Percentiles rank a stretch among this genome's conserved stretches.
These are phyloP conservation scores for Peribatodes rhomboidaria DNA, from an alignment of 2,888 invertebrate genomes.

Conservation along the genomic window DNA sequence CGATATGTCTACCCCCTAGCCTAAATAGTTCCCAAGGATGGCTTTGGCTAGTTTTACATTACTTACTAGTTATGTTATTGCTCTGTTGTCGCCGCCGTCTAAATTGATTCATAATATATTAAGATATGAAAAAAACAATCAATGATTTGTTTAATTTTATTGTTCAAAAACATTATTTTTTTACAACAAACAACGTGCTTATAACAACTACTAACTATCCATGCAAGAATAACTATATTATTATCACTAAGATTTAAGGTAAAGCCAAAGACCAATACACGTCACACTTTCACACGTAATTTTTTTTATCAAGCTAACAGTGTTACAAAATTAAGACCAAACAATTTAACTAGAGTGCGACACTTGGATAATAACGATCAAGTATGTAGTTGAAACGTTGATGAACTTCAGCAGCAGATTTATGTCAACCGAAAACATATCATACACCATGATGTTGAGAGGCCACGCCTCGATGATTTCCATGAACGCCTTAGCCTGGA, in stretches of 20 bases:
- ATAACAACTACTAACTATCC: not conserved
- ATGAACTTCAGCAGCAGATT: conserved; percentile 72
- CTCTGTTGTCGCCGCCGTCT: not conserved
- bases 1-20: no score
- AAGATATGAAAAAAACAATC: no score
- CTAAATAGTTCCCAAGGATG: no score
- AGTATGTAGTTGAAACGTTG: conserved; percentile 71
- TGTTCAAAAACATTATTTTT: not conserved
- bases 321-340: not conserved
- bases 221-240: not conserved
- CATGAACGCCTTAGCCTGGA: conserved; percentile 72
- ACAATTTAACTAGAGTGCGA: conserved; percentile 60
- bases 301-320: not conserved
- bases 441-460: conserved; percentile 61
- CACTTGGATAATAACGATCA: conserved; percentile 73
- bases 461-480: conserved; percentile 69
- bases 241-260: no score
- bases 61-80: not conserved
- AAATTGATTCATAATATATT: not conserved
- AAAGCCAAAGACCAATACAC: no score
- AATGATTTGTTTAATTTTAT: no score
- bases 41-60: conserved; percentile 9
- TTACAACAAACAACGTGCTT: not conserved
- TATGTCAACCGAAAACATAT: conserved; percentile 72
- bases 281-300: no score